Evolutionary conservation across 1,140 invertebrate species (phyloP).

Genomic region (Frieseomelitta varia): DNA sequence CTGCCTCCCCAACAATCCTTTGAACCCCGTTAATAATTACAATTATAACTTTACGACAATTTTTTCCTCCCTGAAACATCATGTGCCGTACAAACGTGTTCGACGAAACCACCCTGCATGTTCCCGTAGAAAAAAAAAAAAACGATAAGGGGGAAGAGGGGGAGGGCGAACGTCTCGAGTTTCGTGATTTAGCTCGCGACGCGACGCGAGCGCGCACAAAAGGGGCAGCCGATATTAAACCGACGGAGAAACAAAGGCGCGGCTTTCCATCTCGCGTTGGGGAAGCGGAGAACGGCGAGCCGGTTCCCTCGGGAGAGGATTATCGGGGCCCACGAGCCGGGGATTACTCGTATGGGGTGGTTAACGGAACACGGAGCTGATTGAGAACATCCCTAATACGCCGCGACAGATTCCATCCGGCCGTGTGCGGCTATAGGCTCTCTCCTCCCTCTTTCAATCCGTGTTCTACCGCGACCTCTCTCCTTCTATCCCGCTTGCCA

Average conservation of each 20-base stretch:
- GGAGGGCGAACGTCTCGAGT: constrained; percentile 53
- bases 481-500: background rate
- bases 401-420: constrained; percentile 80
- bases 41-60: no score
- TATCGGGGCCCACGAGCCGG: constrained; percentile 65
- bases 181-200: constrained; percentile 60
- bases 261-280: constrained; percentile 50
- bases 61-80: no score
- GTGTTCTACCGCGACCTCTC: constrained; percentile 32
- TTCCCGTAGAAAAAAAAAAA: background rate
- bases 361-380: constrained; percentile 77
- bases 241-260: constrained; percentile 68
- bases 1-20: no score
- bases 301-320: constrained; percentile 69
- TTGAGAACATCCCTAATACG: constrained; percentile 82
- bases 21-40: no score
- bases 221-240: constrained; percentile 65
- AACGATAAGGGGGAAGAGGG: constrained; percentile 6
- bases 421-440: constrained; percentile 74
- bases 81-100: no score
- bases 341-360: constrained; percentile 76
- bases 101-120: background rate
- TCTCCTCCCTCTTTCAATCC: constrained; percentile 19
- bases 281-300: constrained; percentile 35
- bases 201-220: constrained; percentile 50